phyloP scores from a whole-genome alignment of 1,140 invertebrate genomes.

The Euura lappo region DNA sequence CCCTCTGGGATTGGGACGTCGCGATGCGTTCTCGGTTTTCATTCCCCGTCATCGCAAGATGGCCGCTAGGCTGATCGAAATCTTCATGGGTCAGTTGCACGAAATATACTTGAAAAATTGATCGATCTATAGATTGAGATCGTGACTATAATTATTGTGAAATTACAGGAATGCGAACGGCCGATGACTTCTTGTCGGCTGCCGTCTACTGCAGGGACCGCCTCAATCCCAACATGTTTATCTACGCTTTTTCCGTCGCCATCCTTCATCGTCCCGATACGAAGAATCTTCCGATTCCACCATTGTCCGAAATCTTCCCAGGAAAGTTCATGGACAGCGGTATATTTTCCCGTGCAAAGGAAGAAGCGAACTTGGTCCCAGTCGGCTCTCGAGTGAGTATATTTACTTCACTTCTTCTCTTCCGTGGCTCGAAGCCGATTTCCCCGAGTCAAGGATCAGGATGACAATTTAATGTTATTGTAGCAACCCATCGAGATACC shows the following conservation, averaged over 20 bases:
- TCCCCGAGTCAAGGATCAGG: not conserved
- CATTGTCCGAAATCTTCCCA: constrained; percentile 75
- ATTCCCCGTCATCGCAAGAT: constrained; percentile 73
- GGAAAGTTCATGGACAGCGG: constrained; percentile 79
- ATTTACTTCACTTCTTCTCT: not conserved
- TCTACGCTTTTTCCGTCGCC: constrained; percentile 78
- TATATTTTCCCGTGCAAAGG: constrained; percentile 70
- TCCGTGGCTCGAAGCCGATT: not conserved
- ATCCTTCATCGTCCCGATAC: constrained; percentile 78
- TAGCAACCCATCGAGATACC: constrained; percentile 73
- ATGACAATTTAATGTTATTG: constrained; percentile 16
- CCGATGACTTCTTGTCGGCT: constrained; percentile 74
- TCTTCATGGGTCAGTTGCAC: constrained; percentile 69
- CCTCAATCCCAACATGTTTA: constrained; percentile 79
- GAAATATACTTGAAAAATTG: not conserved
- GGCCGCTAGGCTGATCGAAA: constrained; percentile 72
- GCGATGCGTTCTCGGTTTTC: constrained; percentile 78
- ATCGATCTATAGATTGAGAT: not conserved
- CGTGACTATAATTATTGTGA: too few relatives aligned
- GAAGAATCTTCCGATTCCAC: constrained; percentile 72
- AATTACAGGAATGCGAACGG: constrained; percentile 67
- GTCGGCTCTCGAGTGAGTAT: constrained; percentile 66
- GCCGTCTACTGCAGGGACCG: constrained; percentile 75
- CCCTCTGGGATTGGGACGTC: constrained; percentile 69
- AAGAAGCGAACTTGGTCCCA: constrained; percentile 70